phyloP scores from a whole-genome alignment of 2,888 invertebrate species.

The Alviniconcha strummeri region DNA sequence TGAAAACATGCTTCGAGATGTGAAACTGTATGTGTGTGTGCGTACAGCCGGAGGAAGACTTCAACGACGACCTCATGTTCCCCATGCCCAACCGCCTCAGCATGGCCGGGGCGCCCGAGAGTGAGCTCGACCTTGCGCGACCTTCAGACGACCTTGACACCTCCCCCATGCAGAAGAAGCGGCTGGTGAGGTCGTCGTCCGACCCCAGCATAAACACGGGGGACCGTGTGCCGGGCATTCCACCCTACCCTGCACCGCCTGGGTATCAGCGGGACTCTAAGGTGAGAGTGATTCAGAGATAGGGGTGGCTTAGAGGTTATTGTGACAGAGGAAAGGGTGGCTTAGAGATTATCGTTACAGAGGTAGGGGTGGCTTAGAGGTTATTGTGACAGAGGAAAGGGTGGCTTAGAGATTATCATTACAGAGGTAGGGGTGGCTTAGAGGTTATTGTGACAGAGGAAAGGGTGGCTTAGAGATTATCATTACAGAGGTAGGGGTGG shows the following conservation, averaged over 20 bases:
- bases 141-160: constrained; percentile 64
- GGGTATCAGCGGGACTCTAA: constrained; percentile 79
- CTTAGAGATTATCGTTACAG: not conserved
- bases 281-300: constrained; percentile 22
- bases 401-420: not conserved
- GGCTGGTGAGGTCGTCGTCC: constrained; percentile 86
- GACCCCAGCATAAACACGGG: constrained; percentile 96
- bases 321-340: not conserved
- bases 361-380: too few relatives aligned
- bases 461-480: not conserved
- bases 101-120: constrained; percentile 96
- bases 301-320: not conserved
- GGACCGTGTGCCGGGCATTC: constrained; percentile 79
- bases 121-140: constrained; percentile 83
- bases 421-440: too few relatives aligned
- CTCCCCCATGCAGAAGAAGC: constrained; percentile 58
- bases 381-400: not conserved
- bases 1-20: too few relatives aligned
- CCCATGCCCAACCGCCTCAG: constrained; percentile 94
- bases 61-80: constrained; percentile 98
- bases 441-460: too few relatives aligned
- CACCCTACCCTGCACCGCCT: constrained; percentile 79
- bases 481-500: not conserved
- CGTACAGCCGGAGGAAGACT: constrained; percentile 92
- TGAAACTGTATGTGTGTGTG: too few relatives aligned